phyloP scores from a whole-genome alignment of 1,140 invertebrate species.

The Dryas iulia region DNA sequence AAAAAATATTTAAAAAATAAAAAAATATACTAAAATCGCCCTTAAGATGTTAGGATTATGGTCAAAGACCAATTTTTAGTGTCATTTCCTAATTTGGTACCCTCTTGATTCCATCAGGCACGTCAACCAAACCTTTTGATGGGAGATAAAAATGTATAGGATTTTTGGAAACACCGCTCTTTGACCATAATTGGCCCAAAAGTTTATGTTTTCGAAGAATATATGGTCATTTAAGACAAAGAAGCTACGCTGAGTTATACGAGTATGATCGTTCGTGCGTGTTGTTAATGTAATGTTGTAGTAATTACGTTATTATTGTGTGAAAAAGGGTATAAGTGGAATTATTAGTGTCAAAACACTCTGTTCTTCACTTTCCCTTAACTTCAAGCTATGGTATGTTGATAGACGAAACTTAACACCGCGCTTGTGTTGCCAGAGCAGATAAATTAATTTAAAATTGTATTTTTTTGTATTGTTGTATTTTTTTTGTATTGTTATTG shows the following conservation, averaged over 20 bases:
- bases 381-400: too few species aligned
- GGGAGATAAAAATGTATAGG: conserved; percentile 59
- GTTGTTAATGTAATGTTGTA: too few species aligned
- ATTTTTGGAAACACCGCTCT: conserved; percentile 72
- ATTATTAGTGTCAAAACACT: too few species aligned
- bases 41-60: background rate
- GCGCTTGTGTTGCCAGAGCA: too few species aligned
- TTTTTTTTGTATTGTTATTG: too few species aligned
- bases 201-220: conserved; percentile 71
- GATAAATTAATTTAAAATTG: too few species aligned
- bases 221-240: conserved; percentile 61
- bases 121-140: conserved; percentile 60
- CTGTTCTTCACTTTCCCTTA: too few species aligned
- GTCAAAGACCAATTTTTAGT: background rate
- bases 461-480: too few species aligned
- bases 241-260: background rate
- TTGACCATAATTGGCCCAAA: conserved; percentile 63
- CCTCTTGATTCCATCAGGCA: conserved; percentile 50
- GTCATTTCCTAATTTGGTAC: background rate
- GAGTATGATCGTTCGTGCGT: too few species aligned
- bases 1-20: background rate
- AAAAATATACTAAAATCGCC: background rate
- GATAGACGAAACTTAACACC: too few species aligned
- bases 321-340: too few species aligned
- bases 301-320: too few species aligned